Conservation (phyloP, 1,140 invertebrate genomes). For the Zaprionus taronus region DNA sequence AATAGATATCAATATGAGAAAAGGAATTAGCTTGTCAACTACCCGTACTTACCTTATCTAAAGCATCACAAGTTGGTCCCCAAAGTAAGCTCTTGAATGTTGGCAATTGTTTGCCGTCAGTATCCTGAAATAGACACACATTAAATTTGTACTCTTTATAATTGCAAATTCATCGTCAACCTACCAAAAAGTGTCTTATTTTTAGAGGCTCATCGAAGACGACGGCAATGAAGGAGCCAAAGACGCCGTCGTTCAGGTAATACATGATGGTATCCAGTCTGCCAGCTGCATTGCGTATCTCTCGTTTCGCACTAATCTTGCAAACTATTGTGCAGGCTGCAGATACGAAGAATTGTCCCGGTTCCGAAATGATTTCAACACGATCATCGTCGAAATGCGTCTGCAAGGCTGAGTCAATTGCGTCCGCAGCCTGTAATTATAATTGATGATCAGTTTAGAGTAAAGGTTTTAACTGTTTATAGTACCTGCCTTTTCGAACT, state of each 20-base stretch:
- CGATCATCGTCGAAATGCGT: conserved; percentile 91
- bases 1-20: neutral
- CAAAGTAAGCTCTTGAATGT: conserved; percentile 88
- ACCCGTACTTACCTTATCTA: conserved; percentile 90
- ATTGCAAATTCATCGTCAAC: neutral
- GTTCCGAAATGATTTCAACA: conserved; percentile 97
- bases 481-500: conserved; percentile 86
- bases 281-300: conserved; percentile 85
- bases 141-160: neutral
- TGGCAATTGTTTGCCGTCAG: conserved; percentile 36
- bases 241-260: conserved; percentile 99
- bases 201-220: conserved; percentile 92
- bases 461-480: neutral
- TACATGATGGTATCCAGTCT: conserved; percentile 92
- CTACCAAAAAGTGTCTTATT: conserved; percentile 66
- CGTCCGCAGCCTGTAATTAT: conserved; percentile 87
- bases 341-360: conserved; percentile 96
- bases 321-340: conserved; percentile 97
- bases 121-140: conserved; percentile 28
- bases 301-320: conserved; percentile 93
- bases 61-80: conserved; percentile 97
- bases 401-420: conserved; percentile 89
- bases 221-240: conserved; percentile 98
- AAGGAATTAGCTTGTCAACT: neutral
- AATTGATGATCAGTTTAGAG: neutral